Percentiles rank a stretch among this genome's conserved stretches.
Conservation (phyloP, 2,888 invertebrate species). For the Fabriciana adippe region DNA sequence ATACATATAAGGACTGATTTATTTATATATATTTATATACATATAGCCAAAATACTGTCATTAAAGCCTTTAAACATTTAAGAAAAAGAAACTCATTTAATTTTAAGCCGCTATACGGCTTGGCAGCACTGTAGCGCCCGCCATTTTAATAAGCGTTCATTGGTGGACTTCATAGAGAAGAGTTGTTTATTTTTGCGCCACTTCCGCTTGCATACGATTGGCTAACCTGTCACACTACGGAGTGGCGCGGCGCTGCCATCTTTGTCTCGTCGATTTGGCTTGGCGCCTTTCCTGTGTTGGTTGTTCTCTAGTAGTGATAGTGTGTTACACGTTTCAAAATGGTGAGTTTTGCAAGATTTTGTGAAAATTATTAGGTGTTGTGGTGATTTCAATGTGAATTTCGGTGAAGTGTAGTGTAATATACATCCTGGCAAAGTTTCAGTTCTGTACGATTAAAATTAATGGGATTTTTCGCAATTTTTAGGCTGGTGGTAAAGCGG, state of each 20-base stretch:
- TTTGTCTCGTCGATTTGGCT: slow-evolving; percentile 74
- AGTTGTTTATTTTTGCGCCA: slow-evolving; percentile 54
- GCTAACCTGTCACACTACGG: slow-evolving; percentile 50
- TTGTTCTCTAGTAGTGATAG: slow-evolving; percentile 75
- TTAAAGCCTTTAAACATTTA: not conserved
- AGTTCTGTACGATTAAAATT: slow-evolving; percentile 79
- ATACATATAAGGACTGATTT: not conserved
- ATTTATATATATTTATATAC: not conserved
- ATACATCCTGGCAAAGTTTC: slow-evolving; percentile 82
- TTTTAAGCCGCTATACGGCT: slow-evolving; percentile 52
- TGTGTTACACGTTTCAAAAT: slow-evolving; percentile 81
- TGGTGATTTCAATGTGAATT: slow-evolving; percentile 59
- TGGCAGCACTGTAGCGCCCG: slow-evolving; percentile 69
- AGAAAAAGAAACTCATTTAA: slow-evolving; percentile 35
- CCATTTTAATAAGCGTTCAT: slow-evolving; percentile 56
- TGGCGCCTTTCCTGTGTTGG: slow-evolving; percentile 81
- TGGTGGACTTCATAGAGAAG: slow-evolving; percentile 47
- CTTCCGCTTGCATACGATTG: slow-evolving; percentile 64
- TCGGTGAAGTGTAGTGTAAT: slow-evolving; percentile 61
- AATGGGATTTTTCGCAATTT: slow-evolving; percentile 80
- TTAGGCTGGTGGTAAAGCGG: slow-evolving; percentile 99
- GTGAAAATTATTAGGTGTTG: slow-evolving; percentile 59
- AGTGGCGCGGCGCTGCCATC: slow-evolving; percentile 68
- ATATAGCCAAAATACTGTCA: not conserved
- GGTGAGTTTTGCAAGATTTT: slow-evolving; percentile 81